Percentiles rank a stretch among this genome's conserved stretches.
Evolutionary conservation across 37 sponge, comb jelly and placozoan genomes (phyloP).

Genomic region (Oscarella lobularis): DNA sequence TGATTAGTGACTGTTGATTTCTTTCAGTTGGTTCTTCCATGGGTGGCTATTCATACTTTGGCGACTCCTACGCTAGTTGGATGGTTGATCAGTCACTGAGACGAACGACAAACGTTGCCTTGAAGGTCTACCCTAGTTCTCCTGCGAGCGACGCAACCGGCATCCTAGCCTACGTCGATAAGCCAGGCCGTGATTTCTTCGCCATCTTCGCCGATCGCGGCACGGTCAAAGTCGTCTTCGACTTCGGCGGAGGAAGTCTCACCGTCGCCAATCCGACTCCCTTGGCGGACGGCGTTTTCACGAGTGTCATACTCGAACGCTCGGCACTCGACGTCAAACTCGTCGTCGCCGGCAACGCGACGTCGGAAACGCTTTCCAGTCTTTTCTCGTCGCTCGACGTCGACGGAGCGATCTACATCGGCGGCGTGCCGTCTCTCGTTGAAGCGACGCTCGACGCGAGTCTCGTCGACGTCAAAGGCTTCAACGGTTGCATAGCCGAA

Average conservation of each 20-base stretch:
- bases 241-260: neutral
- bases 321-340: neutral
- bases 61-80: neutral
- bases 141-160: neutral
- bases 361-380: neutral
- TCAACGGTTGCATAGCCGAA: neutral
- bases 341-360: neutral
- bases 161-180: neutral
- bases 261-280: neutral
- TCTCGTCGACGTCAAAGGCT: neutral
- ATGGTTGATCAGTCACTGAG: neutral
- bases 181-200: neutral
- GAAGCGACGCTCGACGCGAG: neutral
- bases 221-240: neutral
- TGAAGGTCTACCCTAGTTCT: neutral
- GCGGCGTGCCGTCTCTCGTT: neutral
- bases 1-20: too few relatives aligned
- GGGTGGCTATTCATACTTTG: neutral
- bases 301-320: neutral
- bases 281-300: neutral
- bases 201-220: neutral
- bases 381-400: neutral
- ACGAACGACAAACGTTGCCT: neutral
- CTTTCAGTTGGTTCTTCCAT: neutral
- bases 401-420: neutral